Evolutionary conservation across 1,140 invertebrate species (phyloP), one percentile per base, ranked within the genome.

Genomic region (Neodiprion virginianus): DNA sequence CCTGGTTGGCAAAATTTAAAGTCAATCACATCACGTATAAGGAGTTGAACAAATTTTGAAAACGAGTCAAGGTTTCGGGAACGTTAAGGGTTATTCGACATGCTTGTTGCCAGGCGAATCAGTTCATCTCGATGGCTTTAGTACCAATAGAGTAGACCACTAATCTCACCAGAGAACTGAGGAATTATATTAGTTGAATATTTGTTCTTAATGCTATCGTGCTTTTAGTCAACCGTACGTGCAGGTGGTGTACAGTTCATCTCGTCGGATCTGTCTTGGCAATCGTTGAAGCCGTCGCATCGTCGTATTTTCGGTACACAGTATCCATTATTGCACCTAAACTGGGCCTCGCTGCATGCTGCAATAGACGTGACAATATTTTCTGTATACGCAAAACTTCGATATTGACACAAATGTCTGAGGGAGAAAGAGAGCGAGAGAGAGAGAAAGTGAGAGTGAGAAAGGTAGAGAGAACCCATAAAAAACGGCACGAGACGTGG

Each of bases 221-320:
- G 17, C 61, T 65, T 65, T 14, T 65, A 14, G 61, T 69, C 11
- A 69, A 47, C 21, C 40, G 67, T 69, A 21, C 86, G 80, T 88
- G 86, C 85, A 81, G 80, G 77, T 81, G 74, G 77, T 77, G 50
- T 74, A 84, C 93, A 94, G 75, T 90, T 87, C 76, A 89, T 78
- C 83, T 96, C 95, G 84, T 96, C 95, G 67, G 90, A 91, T 65
- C 89, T 90, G 83, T 92, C 90, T 8, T 83, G 79, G 82, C 95
- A 96, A 81, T 96, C 93, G 70, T 88, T 85, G 73, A 89, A 84
- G 1, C 93, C 92, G 86, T 96, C 93, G 87, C 95, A 96, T 14
- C 90, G 87, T 84, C 90, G 91, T 1, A 87, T 84, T 53, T 84
- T 80, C 8, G 89, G 85, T 50, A 96, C 90, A 84, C 94, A 96